Evolutionary conservation across 2,797 vertebrate genomes (phyloP).

Genomic region (Ispidina lecontei): DNA sequence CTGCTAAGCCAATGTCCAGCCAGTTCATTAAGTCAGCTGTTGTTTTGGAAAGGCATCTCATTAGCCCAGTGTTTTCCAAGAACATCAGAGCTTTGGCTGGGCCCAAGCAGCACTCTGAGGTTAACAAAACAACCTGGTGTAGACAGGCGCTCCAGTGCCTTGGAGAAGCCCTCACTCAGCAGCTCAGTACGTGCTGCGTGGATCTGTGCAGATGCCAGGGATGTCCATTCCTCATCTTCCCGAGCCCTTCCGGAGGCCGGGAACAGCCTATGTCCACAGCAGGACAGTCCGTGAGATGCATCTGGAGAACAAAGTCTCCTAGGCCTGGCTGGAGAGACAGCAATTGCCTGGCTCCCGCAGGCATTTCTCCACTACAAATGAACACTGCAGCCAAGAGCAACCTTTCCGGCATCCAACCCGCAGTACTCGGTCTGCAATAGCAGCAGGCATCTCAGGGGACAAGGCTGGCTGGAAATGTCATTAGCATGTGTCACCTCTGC

Average conservation of each 20-base stretch:
- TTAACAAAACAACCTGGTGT: slow-evolving; percentile 52
- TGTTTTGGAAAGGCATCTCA: slow-evolving; percentile 32
- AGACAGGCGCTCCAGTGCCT: not conserved
- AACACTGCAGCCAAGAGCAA: slow-evolving; percentile 36
- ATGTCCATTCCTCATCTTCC: not conserved
- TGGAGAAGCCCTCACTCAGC: not conserved
- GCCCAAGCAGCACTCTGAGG: slow-evolving; percentile 20
- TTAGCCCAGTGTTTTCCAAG: slow-evolving; percentile 13
- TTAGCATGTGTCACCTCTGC: slow-evolving; percentile 75
- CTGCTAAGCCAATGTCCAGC: not conserved
- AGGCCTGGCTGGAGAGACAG: not conserved
- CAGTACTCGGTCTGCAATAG: not conserved
- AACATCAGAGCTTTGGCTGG: slow-evolving; percentile 56
- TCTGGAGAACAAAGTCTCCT: not conserved
- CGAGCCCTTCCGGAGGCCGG: not conserved
- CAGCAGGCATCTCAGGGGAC: slow-evolving; percentile 13
- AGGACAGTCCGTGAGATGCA: not conserved
- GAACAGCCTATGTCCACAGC: not conserved
- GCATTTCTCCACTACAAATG: slow-evolving; percentile 15
- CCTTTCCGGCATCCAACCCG: not conserved
- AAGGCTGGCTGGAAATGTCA: slow-evolving; percentile 70
- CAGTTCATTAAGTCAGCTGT: not conserved
- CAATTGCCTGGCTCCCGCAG: not conserved
- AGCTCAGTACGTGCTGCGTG: accelerated
- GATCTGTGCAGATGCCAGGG: not conserved